A percentile compares a stretch with the other conserved stretches of the same genome.
These are phyloP conservation scores for Andrena camellia DNA, from an alignment of 2,888 invertebrate species.

Conservation along the genomic window DNA sequence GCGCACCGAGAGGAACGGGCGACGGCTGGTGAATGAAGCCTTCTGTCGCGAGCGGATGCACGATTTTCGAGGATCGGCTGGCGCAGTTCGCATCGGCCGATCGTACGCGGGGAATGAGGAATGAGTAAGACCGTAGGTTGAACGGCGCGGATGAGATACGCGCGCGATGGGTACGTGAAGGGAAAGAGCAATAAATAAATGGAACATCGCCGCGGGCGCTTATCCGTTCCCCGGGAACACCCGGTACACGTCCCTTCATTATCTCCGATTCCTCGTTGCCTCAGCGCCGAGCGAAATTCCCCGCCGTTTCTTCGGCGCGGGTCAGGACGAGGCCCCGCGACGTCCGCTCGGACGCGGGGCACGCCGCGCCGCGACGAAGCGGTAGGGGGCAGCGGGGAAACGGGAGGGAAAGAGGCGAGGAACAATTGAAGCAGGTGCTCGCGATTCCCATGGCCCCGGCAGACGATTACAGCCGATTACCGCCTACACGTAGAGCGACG, in stretches of 20 bases:
- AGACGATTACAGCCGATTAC: conserved; percentile 70
- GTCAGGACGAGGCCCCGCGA: conserved; percentile 11
- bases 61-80: conserved; percentile 36
- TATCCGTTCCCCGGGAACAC: too few species aligned
- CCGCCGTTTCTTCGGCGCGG: background rate
- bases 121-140: background rate
- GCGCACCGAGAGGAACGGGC: conserved; percentile 20
- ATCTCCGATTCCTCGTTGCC: background rate
- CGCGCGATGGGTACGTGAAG: too few species aligned
- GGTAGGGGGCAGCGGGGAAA: background rate
- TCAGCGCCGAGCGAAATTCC: background rate
- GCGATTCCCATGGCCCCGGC: conserved; percentile 63
- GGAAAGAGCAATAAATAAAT: too few species aligned
- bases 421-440: conserved; percentile 50
- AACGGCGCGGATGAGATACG: background rate
- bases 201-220: too few species aligned
- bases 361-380: background rate
- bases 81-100: background rate
- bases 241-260: too few species aligned
- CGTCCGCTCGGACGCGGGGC: background rate
- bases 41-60: conserved; percentile 35
- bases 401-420: conserved; percentile 1
- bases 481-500: conserved; percentile 67
- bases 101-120: background rate
- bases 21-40: conserved; percentile 15